Evolutionary conservation across 2,888 invertebrate genomes (phyloP).

Genomic region (Ennomos quercinarius): DNA sequence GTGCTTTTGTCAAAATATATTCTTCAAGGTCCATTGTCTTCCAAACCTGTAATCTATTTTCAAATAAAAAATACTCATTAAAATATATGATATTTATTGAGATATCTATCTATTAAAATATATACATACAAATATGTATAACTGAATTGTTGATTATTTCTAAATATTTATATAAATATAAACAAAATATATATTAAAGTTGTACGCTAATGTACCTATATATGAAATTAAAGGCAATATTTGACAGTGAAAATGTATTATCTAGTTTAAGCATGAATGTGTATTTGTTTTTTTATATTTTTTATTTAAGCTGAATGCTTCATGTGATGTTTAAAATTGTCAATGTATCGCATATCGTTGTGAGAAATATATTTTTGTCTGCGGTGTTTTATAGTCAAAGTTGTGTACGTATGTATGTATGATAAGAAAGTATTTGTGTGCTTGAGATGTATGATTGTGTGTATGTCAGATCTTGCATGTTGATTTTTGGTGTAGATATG

Average conservation of each 20-base stretch:
- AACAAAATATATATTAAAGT: not conserved
- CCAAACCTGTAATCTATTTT: conserved; percentile 11
- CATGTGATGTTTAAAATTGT: too few relatives aligned
- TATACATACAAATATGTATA: not conserved
- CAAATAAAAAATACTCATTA: conserved; percentile 10
- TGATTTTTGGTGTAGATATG: not conserved
- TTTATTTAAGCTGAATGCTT: not conserved
- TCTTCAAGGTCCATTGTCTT: conserved; percentile 32
- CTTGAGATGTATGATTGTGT: conserved; percentile 10
- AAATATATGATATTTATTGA: conserved; percentile 9
- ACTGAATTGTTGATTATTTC: conserved; percentile 4
- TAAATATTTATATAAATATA: not conserved
- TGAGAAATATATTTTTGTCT: conserved; percentile 2
- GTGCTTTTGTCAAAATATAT: conserved; percentile 28
- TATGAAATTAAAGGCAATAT: conserved; percentile 20
- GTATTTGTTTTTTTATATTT: not conserved
- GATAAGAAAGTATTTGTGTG: conserved; percentile 3
- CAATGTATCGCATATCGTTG: too few relatives aligned
- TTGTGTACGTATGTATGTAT: too few relatives aligned
- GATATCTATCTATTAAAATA: not conserved
- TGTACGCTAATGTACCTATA: not conserved
- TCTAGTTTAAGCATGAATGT: conserved; percentile 20
- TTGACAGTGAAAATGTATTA: conserved; percentile 76
- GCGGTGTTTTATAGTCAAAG: too few relatives aligned
- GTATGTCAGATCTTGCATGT: not conserved